Evolutionary conservation across 1,140 invertebrate species (phyloP).

Genomic region (Plutomurus gul): DNA sequence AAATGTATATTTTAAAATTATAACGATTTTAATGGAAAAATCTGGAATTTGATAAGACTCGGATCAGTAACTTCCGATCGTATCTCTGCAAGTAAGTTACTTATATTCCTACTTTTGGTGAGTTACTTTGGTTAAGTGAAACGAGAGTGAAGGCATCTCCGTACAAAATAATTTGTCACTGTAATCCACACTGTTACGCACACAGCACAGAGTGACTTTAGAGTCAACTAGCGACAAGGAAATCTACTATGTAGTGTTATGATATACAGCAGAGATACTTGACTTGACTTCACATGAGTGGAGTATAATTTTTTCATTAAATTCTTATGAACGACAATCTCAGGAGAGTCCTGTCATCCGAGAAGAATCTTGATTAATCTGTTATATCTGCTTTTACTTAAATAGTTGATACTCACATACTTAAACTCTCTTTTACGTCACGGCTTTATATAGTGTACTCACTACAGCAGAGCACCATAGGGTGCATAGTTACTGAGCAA

Average conservation of each 20-base stretch:
- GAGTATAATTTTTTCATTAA: slow-evolving; percentile 33
- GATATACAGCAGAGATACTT: background rate
- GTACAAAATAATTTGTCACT: slow-evolving; percentile 34
- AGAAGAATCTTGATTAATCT: slow-evolving; percentile 42
- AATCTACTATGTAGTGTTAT: background rate
- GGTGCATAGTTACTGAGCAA: too few relatives aligned
- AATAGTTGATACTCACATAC: too few relatives aligned
- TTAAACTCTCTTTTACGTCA: background rate
- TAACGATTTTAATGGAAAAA: too few relatives aligned
- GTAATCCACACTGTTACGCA: slow-evolving; percentile 15
- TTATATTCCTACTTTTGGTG: background rate
- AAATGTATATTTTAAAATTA: too few relatives aligned
- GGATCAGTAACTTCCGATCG: background rate
- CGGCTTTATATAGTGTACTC: too few relatives aligned
- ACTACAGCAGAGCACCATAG: too few relatives aligned
- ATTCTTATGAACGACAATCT: slow-evolving; percentile 36
- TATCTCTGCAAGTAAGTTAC: background rate
- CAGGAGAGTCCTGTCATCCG: slow-evolving; percentile 32
- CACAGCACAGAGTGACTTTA: too few relatives aligned
- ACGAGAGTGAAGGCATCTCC: background rate
- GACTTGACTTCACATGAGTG: background rate
- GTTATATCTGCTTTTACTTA: background rate
- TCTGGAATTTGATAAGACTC: too few relatives aligned
- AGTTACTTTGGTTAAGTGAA: background rate
- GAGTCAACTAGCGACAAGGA: too few relatives aligned